Percentiles rank a stretch among this genome's conserved stretches.
Evolutionary conservation across 2,113 vertebrate species (phyloP).

Genomic region (Verasper variegatus): DNA sequence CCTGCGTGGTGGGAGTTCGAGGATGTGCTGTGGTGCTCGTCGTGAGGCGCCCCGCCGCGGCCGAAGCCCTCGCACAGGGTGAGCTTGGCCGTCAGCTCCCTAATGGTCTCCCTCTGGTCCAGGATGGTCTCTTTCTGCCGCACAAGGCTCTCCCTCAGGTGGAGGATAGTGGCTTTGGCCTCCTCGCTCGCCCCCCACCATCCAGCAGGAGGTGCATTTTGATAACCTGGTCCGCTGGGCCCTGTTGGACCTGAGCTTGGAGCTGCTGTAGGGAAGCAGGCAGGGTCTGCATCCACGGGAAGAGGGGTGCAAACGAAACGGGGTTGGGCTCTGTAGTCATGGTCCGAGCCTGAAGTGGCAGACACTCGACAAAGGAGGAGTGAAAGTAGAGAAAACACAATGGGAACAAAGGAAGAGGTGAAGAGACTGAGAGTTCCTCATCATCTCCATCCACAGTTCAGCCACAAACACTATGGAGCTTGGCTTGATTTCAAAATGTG

Average conservation of each 20-base stretch:
- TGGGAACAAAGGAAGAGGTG: conserved; percentile 2
- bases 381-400: conserved; percentile 35
- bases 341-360: conserved; percentile 60
- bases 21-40: conserved; percentile 40
- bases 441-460: conserved; percentile 48
- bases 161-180: conserved; percentile 84
- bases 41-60: conserved; percentile 51
- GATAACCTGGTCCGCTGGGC: conserved; percentile 58
- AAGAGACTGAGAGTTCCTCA: conserved; percentile 40
- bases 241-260: conserved; percentile 50
- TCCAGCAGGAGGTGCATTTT: conserved; percentile 65
- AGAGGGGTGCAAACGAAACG: conserved; percentile 86
- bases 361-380: conserved; percentile 30
- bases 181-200: conserved; percentile 85
- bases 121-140: conserved; percentile 87
- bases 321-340: conserved; percentile 68
- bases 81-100: conserved; percentile 86
- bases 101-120: conserved; percentile 86
- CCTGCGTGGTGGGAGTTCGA: conserved; percentile 47
- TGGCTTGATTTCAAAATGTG: conserved; percentile 41
- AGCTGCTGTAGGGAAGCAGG: conserved; percentile 74
- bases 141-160: conserved; percentile 85
- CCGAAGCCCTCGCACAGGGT: conserved; percentile 82
- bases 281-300: conserved; percentile 81
- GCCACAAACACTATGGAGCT: conserved; percentile 18